A percentile compares a stretch with the other conserved stretches of the same genome.
Evolutionary conservation across 2,113 vertebrate species (phyloP).

Genomic region (Brienomyrus brachyistius): DNA sequence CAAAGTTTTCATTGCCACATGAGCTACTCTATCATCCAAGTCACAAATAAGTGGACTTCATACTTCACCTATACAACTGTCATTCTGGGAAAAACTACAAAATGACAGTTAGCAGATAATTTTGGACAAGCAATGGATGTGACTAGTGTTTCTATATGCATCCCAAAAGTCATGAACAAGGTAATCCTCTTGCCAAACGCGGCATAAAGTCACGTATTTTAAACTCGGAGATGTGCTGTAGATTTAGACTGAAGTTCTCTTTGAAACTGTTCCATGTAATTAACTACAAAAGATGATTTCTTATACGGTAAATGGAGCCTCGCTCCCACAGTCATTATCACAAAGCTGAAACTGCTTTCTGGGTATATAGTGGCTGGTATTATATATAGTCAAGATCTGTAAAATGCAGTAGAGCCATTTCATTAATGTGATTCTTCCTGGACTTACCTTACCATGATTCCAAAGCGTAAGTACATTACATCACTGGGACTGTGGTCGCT

Average conservation of each 20-base stretch:
- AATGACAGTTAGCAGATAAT: background rate
- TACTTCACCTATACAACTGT: background rate
- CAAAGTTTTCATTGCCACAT: background rate
- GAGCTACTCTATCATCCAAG: background rate
- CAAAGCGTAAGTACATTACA: background rate
- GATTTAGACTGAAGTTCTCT: background rate
- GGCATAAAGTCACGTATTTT: background rate
- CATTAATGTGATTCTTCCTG: background rate
- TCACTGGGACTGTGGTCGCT: background rate
- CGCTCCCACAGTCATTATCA: background rate
- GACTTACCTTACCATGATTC: background rate
- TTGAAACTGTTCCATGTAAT: background rate
- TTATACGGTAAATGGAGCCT: background rate
- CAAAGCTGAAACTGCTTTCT: background rate
- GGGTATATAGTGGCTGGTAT: background rate
- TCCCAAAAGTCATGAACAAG: background rate
- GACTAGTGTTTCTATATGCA: background rate
- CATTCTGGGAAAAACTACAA: background rate
- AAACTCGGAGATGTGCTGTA: background rate
- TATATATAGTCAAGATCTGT: background rate
- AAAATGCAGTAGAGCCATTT: background rate
- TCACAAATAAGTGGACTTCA: background rate
- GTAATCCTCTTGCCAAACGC: background rate
- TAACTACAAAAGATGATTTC: background rate
- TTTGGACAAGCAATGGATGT: background rate